Evolutionary conservation across 2,888 invertebrate species (phyloP).

Genomic region (Sepiola atlantica): DNA sequence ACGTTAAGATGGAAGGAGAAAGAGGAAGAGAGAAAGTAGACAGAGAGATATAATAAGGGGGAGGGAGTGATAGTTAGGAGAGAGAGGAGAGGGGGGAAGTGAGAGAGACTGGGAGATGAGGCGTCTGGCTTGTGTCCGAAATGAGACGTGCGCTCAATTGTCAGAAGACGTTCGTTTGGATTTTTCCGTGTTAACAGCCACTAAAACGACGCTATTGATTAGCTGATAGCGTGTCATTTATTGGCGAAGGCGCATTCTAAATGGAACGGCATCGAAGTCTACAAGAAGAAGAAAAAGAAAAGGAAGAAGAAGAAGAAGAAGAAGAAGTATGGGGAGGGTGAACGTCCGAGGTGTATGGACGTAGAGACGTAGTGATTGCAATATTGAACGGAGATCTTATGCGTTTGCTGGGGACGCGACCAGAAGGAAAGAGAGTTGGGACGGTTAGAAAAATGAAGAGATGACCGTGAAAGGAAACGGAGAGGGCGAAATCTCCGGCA

Average conservation of each 20-base stretch:
- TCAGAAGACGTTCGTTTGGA: neutral
- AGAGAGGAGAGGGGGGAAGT: neutral
- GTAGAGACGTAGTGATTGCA: too few relatives aligned
- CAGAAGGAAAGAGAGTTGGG: too few relatives aligned
- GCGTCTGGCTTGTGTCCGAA: neutral
- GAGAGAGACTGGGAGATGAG: neutral
- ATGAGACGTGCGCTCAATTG: neutral
- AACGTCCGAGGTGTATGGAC: too few relatives aligned
- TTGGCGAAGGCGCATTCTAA: neutral
- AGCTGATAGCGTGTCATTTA: neutral
- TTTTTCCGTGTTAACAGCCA: neutral
- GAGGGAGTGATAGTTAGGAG: too few relatives aligned
- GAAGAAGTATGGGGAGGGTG: too few relatives aligned
- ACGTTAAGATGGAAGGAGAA: too few relatives aligned
- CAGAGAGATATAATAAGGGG: too few relatives aligned
- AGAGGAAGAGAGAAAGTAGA: neutral
- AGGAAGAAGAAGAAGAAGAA: neutral
- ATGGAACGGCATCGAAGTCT: neutral
- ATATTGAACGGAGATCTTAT: too few relatives aligned
- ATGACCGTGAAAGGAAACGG: too few relatives aligned
- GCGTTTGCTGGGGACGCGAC: too few relatives aligned
- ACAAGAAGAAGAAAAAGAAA: neutral
- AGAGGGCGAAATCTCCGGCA: too few relatives aligned
- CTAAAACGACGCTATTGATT: conserved; percentile 19
- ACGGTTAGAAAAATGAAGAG: too few relatives aligned